These are phyloP conservation scores for Aphelenchoides bicaudatus DNA, from an alignment of 2,888 invertebrate genomes.

Conservation along the genomic window DNA sequence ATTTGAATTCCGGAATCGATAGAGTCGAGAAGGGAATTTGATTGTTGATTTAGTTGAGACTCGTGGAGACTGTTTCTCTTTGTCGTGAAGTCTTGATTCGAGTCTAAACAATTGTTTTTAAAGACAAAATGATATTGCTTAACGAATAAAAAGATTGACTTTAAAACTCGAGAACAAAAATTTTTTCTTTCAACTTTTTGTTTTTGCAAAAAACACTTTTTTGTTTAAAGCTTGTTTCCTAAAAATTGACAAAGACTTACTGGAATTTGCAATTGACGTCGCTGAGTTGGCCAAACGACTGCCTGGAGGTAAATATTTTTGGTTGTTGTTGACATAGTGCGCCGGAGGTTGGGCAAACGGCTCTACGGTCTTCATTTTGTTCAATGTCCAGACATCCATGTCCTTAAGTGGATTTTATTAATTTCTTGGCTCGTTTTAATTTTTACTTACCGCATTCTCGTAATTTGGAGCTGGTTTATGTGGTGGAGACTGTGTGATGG, in stretches of 20 bases:
- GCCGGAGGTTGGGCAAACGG: too few relatives aligned
- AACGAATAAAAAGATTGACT: too few relatives aligned
- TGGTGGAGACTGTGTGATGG: slow-evolving; percentile 12
- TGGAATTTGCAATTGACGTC: background rate
- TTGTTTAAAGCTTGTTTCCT: too few relatives aligned
- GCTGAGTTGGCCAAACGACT: background rate
- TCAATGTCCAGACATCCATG: slow-evolving; percentile 9
- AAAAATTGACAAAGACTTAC: too few relatives aligned
- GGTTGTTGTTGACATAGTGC: too few relatives aligned
- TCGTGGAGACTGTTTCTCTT: slow-evolving; percentile 15
- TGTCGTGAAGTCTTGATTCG: background rate
- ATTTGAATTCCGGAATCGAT: slow-evolving; percentile 20
- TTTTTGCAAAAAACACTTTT: too few relatives aligned
- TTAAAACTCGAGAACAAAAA: too few relatives aligned
- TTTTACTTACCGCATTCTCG: slow-evolving; percentile 1
- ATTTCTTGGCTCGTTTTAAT: too few relatives aligned
- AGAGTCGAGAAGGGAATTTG: slow-evolving; percentile 9
- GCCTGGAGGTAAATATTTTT: background rate
- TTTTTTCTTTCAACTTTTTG: too few relatives aligned
- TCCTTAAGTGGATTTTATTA: background rate
- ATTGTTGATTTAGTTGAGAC: slow-evolving; percentile 1
- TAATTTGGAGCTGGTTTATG: background rate
- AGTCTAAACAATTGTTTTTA: too few relatives aligned
- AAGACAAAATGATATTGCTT: too few relatives aligned
- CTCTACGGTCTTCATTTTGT: too few relatives aligned